Percentiles rank a stretch among this genome's conserved stretches.
Conservation (phyloP, 2,113 vertebrate species). For the Caranx ignobilis region DNA sequence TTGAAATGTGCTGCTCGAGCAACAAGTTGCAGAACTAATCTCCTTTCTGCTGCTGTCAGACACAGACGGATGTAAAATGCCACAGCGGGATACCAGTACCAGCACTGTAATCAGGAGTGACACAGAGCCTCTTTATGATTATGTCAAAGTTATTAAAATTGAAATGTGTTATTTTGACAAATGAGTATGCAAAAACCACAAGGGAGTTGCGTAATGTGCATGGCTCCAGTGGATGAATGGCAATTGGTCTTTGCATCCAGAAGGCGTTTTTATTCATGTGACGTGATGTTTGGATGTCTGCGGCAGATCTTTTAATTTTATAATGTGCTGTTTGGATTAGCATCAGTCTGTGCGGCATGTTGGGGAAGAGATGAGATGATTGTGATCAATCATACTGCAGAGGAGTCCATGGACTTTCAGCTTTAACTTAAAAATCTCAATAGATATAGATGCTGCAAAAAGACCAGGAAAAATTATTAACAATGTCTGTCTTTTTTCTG, state of each 20-base stretch:
- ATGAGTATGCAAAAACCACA: constrained; percentile 18
- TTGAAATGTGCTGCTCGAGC: not conserved
- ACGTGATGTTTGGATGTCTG: not conserved
- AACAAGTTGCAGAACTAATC: constrained; percentile 42
- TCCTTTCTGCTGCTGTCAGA: constrained; percentile 40
- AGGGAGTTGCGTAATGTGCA: constrained; percentile 10
- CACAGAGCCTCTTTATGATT: constrained; percentile 51
- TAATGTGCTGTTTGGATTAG: not conserved
- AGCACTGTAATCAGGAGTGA: constrained; percentile 52
- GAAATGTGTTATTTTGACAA: constrained; percentile 57
- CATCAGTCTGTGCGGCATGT: not conserved
- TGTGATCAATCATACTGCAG: not conserved
- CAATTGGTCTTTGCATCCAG: constrained; percentile 6
- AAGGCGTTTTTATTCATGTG: not conserved
- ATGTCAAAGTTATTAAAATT: constrained; percentile 52
- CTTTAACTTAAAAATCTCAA: not conserved
- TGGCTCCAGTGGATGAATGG: constrained; percentile 25
- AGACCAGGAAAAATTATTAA: no score
- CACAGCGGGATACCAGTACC: constrained; percentile 21
- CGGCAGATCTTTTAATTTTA: constrained; percentile 1
- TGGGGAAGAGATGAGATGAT: not conserved
- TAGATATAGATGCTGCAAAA: not conserved
- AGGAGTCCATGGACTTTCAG: not conserved
- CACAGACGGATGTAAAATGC: constrained; percentile 27
- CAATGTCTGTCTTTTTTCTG: not conserved